These are phyloP conservation scores for Odontocerum albicorne DNA, from an alignment of 2,888 invertebrate species.

Conservation along the genomic window DNA sequence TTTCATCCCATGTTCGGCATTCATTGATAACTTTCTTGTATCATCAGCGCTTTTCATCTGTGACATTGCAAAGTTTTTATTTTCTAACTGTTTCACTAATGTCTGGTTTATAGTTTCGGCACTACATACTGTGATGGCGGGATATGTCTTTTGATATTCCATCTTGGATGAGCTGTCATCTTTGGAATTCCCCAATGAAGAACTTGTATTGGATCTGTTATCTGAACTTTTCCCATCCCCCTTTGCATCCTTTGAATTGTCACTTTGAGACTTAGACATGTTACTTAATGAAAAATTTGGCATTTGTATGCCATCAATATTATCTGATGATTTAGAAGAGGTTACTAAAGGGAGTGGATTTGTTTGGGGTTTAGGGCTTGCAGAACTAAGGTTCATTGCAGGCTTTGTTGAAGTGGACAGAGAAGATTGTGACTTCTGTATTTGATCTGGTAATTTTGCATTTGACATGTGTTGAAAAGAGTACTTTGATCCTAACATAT, in stretches of 20 bases:
- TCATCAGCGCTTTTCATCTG: slow-evolving; percentile 47
- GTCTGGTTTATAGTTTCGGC: slow-evolving; percentile 40
- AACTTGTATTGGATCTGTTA: slow-evolving; percentile 39
- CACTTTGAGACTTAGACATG: slow-evolving; percentile 42
- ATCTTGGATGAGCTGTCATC: slow-evolving; percentile 22
- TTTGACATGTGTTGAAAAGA: slow-evolving; percentile 51
- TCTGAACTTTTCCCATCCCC: slow-evolving; percentile 50
- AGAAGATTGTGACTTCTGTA: slow-evolving; percentile 51
- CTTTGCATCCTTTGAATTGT: slow-evolving; percentile 40
- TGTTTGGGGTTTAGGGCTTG: slow-evolving; percentile 47
- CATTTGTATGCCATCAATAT: slow-evolving; percentile 45
- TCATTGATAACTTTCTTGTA: slow-evolving; percentile 37
- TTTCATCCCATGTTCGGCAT: slow-evolving; percentile 43
- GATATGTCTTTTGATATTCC: slow-evolving; percentile 29
- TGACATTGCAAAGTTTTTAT: slow-evolving; percentile 53
- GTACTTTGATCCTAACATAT: slow-evolving; percentile 48
- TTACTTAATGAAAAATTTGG: slow-evolving; percentile 44
- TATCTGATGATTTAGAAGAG: slow-evolving; percentile 26
- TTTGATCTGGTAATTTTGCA: slow-evolving; percentile 45
- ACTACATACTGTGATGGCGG: slow-evolving; percentile 33
- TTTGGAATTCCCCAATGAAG: slow-evolving; percentile 42
- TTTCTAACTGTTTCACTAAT: slow-evolving; percentile 41
- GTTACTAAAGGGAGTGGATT: slow-evolving; percentile 26
- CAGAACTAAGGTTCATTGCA: slow-evolving; percentile 49
- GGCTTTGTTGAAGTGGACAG: slow-evolving; percentile 46